Evolutionary conservation across 2,797 vertebrate genomes (phyloP).

Genomic region (Sardinella longiceps): DNA sequence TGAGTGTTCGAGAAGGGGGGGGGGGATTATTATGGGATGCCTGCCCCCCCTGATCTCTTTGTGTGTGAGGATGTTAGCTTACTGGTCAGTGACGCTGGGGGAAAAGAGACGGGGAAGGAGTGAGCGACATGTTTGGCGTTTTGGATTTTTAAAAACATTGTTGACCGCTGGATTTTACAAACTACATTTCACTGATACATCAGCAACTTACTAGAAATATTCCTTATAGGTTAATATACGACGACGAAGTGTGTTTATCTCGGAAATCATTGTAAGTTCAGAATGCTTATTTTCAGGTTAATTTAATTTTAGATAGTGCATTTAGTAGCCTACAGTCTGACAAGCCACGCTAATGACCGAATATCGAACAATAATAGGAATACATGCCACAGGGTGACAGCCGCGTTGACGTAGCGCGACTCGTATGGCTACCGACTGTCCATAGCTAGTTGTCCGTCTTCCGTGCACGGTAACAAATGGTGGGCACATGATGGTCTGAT

Average conservation of each 20-base stretch:
- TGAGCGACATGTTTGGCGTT: conserved; percentile 66
- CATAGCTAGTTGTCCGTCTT: conserved; percentile 25
- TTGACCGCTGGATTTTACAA: conserved; percentile 27
- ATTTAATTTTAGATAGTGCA: background rate
- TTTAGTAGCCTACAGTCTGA: background rate
- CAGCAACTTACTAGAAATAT: conserved; percentile 14
- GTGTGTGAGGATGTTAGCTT: conserved; percentile 83
- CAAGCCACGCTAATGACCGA: conserved; percentile 18
- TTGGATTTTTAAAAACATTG: conserved; percentile 17
- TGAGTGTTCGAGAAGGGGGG: conserved; percentile 65
- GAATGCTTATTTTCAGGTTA: conserved; percentile 4
- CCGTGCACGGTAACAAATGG: conserved; percentile 17
- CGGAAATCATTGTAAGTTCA: conserved; percentile 21
- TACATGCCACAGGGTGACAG: conserved; percentile 22
- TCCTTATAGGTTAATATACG: conserved; percentile 47
- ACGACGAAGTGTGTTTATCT: conserved; percentile 24
- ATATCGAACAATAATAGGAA: conserved; percentile 19
- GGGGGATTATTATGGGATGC: conserved; percentile 85
- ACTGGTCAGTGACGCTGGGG: conserved; percentile 71
- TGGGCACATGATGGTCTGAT: conserved; percentile 23
- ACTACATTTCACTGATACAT: conserved; percentile 9
- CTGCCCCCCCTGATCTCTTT: conserved; percentile 75
- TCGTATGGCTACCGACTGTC: conserved; percentile 25
- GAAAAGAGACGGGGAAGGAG: conserved; percentile 66
- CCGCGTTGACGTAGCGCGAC: conserved; percentile 22